Percentiles rank a stretch among this genome's conserved stretches.
phyloP scores from a whole-genome alignment of 2,888 invertebrate species.

The Oligia strigilis region DNA sequence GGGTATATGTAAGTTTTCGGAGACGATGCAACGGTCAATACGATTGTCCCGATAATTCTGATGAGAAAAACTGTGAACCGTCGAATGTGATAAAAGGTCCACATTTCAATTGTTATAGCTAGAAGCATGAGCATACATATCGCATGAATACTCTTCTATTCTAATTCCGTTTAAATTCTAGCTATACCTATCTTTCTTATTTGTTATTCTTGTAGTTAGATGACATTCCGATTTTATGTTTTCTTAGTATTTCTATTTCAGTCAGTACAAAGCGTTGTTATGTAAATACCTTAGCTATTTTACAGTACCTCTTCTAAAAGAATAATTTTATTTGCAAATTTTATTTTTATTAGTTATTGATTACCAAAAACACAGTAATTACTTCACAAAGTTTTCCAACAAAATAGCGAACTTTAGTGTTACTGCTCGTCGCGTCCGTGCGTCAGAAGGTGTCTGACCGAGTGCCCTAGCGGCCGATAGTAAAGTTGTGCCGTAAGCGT shows the following conservation, averaged over 20 bases:
- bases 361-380: too few relatives aligned
- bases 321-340: neutral
- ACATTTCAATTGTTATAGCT: constrained; percentile 39
- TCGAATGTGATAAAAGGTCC: constrained; percentile 64
- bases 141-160: constrained; percentile 39
- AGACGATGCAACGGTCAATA: constrained; percentile 83
- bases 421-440: too few relatives aligned
- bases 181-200: neutral
- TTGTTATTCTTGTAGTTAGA: constrained; percentile 38
- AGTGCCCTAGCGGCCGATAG: neutral
- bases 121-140: constrained; percentile 55
- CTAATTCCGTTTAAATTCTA: constrained; percentile 8
- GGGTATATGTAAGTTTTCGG: constrained; percentile 78
- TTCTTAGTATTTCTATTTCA: constrained; percentile 27
- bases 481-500: neutral
- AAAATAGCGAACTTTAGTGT: too few relatives aligned
- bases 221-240: neutral
- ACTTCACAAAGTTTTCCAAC: too few relatives aligned
- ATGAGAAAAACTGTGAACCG: constrained; percentile 88
- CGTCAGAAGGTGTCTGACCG: too few relatives aligned
- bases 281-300: neutral
- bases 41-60: constrained; percentile 91
- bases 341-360: neutral
- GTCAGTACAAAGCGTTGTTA: neutral
- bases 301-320: neutral